Conservation (phyloP, 2,888 invertebrate species). For the Andricus curvator region DNA sequence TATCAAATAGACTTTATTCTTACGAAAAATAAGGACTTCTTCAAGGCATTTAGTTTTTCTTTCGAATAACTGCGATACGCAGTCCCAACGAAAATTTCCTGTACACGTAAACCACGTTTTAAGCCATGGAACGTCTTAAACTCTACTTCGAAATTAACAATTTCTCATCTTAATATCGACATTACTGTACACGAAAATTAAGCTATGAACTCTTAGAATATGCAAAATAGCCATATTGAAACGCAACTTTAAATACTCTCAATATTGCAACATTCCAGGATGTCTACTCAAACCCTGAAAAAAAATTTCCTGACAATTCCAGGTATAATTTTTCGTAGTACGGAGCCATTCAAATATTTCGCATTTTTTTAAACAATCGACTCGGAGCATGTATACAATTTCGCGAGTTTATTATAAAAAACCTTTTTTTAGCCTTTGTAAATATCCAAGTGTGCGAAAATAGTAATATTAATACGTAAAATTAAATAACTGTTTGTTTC, state of each 20-base stretch:
- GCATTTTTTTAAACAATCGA: no score
- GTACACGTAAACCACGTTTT: background rate
- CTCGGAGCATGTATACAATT: no score
- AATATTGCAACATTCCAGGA: background rate
- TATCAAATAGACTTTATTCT: conserved; percentile 33
- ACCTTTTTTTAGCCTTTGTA: no score
- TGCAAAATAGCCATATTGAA: background rate
- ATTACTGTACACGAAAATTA: conserved; percentile 5
- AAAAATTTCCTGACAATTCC: no score
- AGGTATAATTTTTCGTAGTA: no score
- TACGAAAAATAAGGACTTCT: conserved; percentile 21
- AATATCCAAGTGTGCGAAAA: no score
- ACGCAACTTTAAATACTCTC: background rate
- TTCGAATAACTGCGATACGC: background rate
- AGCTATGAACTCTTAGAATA: background rate
- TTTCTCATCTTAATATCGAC: background rate
- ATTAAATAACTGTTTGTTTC: no score
- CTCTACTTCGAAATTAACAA: background rate
- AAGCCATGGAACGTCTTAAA: conserved; percentile 1
- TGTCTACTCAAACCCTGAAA: no score
- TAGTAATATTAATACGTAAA: no score
- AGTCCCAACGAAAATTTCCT: background rate
- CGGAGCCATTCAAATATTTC: no score
- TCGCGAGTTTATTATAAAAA: no score
- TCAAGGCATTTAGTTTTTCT: conserved; percentile 17